phyloP scores from a whole-genome alignment of 2,113 vertebrate genomes.

The Trichomycterus rosablanca region DNA sequence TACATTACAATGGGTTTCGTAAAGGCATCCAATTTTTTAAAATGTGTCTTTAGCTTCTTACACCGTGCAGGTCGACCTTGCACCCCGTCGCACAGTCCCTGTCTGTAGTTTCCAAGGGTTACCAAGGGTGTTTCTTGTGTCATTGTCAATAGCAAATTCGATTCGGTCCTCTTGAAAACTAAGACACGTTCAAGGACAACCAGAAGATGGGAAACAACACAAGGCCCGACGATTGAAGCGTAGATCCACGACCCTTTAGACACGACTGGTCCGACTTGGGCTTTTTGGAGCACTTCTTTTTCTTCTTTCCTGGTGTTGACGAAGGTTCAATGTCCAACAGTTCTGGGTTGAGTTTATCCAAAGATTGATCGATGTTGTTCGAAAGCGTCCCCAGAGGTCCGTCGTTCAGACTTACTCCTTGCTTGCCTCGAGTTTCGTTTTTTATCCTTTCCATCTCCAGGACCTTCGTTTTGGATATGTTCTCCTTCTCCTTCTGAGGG shows the following conservation, averaged over 20 bases:
- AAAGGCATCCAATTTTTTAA: constrained; percentile 79
- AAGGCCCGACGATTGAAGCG: constrained; percentile 50
- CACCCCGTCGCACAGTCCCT: constrained; percentile 54
- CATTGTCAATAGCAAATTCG: constrained; percentile 68
- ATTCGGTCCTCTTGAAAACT: constrained; percentile 52
- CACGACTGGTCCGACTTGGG: constrained; percentile 90
- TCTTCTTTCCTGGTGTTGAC: constrained; percentile 84
- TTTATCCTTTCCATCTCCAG: constrained; percentile 73
- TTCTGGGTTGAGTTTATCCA: constrained; percentile 79
- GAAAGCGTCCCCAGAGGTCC: constrained; percentile 89
- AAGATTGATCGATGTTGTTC: constrained; percentile 79
- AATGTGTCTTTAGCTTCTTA: constrained; percentile 58
- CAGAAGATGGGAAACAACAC: constrained; percentile 61
- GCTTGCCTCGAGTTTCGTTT: constrained; percentile 85
- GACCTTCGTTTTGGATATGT: constrained; percentile 85
- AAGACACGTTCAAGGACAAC: constrained; percentile 70
- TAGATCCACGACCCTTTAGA: constrained; percentile 67
- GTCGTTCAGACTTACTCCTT: constrained; percentile 76
- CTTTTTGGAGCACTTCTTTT: constrained; percentile 91
- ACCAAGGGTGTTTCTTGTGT: constrained; percentile 56
- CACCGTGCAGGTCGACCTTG: constrained; percentile 47
- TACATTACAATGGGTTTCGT: constrained; percentile 74
- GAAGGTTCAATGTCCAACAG: constrained; percentile 81
- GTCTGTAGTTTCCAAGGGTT: constrained; percentile 59
- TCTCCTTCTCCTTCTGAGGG: constrained; percentile 84